Evolutionary conservation across 2,113 vertebrate species (phyloP).

Genomic region (Nibea albiflora): DNA sequence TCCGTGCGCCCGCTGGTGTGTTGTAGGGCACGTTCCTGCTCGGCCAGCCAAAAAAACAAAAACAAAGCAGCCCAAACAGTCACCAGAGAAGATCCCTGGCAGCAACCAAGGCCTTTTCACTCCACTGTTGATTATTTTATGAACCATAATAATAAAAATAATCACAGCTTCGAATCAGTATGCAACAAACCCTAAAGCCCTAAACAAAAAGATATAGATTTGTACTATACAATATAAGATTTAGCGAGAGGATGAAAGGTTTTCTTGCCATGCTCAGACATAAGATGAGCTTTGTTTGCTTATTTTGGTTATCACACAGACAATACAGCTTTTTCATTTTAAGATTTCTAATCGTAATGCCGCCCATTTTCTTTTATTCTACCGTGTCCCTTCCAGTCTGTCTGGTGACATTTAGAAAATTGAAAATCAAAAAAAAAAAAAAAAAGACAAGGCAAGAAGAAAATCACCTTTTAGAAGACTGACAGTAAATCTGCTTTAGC

Average conservation of each 20-base stretch:
- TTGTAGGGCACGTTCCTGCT: no score
- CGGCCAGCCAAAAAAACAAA: no score
- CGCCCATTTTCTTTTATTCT: not conserved
- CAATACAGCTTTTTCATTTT: not conserved
- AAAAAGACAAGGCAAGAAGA: not conserved
- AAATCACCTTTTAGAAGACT: not conserved
- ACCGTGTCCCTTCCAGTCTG: not conserved
- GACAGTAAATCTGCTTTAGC: not conserved
- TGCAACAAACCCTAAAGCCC: no score
- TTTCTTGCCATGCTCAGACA: not conserved
- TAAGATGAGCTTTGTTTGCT: not conserved
- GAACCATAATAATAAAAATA: no score
- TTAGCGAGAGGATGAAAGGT: not conserved
- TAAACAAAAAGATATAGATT: not conserved
- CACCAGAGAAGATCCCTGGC: no score
- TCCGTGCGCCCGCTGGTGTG: no score
- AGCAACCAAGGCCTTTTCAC: no score
- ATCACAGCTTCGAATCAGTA: not conserved
- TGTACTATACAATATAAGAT: not conserved
- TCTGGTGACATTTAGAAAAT: conserved; percentile 48
- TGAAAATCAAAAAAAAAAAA: conserved; percentile 17
- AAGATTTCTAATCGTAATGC: not conserved
- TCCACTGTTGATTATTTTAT: no score
- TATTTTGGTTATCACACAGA: not conserved
- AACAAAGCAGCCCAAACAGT: no score